These are phyloP conservation scores for Odontomachus brunneus DNA, from an alignment of 1,140 invertebrate species.

Conservation along the genomic window DNA sequence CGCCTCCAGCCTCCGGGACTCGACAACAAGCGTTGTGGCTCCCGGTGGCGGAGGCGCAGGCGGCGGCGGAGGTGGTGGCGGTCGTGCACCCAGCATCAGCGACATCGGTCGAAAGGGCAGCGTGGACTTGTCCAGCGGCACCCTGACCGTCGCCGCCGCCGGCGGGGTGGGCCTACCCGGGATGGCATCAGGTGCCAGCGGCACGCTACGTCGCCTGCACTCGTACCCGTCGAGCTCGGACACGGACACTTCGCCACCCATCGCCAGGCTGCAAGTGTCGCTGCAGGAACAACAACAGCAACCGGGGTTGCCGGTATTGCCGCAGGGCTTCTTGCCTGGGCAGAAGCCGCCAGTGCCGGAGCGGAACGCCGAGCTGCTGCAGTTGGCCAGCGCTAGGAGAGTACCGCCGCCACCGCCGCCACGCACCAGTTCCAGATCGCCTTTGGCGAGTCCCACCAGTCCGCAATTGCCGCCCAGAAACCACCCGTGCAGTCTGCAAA, in stretches of 20 bases:
- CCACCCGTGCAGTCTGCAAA: slow-evolving; percentile 63
- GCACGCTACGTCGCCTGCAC: slow-evolving; percentile 89
- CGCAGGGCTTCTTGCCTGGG: slow-evolving; percentile 80
- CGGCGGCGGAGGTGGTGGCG: slow-evolving; percentile 69
- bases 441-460: slow-evolving; percentile 91
- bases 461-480: slow-evolving; percentile 87
- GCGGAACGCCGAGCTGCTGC: slow-evolving; percentile 90
- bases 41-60: slow-evolving; percentile 68
- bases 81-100: slow-evolving; percentile 82
- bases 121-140: slow-evolving; percentile 84
- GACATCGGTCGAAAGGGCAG: slow-evolving; percentile 86
- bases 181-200: slow-evolving; percentile 70
- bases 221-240: slow-evolving; percentile 92
- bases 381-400: slow-evolving; percentile 88
- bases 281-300: slow-evolving; percentile 74
- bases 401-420: slow-evolving; percentile 95
- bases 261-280: slow-evolving; percentile 84
- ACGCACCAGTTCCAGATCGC: slow-evolving; percentile 92
- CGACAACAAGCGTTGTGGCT: slow-evolving; percentile 16
- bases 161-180: background rate
- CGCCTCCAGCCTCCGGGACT: slow-evolving; percentile 70
- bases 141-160: slow-evolving; percentile 76
- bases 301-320: slow-evolving; percentile 78
- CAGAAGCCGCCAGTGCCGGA: slow-evolving; percentile 92
- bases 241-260: slow-evolving; percentile 89